Conservation (phyloP, 2,113 vertebrate species). For the Tachysurus fulvidraco region DNA sequence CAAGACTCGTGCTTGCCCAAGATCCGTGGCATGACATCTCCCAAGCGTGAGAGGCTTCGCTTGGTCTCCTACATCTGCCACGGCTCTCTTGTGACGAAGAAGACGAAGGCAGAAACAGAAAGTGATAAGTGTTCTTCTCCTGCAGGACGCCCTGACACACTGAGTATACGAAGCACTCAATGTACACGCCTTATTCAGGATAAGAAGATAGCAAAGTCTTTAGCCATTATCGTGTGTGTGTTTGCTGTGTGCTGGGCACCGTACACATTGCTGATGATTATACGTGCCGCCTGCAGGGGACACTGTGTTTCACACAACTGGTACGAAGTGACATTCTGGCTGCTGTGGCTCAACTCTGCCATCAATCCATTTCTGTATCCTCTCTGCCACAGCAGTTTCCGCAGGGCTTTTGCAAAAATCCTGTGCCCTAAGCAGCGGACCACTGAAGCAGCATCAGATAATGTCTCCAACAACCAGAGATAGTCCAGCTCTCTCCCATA, state of each 20-base stretch:
- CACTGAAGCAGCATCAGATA: conserved; percentile 74
- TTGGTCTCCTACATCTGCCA: conserved; percentile 55
- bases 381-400: conserved; percentile 93
- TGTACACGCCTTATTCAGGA: conserved; percentile 85
- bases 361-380: conserved; percentile 93
- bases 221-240: conserved; percentile 90
- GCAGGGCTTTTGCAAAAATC: conserved; percentile 90
- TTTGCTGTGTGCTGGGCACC: conserved; percentile 97
- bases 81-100: conserved; percentile 53
- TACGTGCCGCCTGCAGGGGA: conserved; percentile 87
- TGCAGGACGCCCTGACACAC: conserved; percentile 60
- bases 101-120: conserved; percentile 53
- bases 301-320: conserved; percentile 83
- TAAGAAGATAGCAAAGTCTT: conserved; percentile 93
- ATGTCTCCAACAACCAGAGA: conserved; percentile 34
- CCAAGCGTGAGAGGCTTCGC: conserved; percentile 58
- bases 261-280: conserved; percentile 94
- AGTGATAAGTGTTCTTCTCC: conserved; percentile 55
- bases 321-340: conserved; percentile 95
- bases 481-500: not conserved
- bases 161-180: conserved; percentile 61
- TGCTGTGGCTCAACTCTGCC: conserved; percentile 95
- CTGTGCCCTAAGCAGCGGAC: conserved; percentile 88
- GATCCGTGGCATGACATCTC: conserved; percentile 50
- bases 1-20: conserved; percentile 57